These are phyloP conservation scores for Meliscaeva auricollis DNA, from an alignment of 2,888 invertebrate genomes.

Conservation along the genomic window DNA sequence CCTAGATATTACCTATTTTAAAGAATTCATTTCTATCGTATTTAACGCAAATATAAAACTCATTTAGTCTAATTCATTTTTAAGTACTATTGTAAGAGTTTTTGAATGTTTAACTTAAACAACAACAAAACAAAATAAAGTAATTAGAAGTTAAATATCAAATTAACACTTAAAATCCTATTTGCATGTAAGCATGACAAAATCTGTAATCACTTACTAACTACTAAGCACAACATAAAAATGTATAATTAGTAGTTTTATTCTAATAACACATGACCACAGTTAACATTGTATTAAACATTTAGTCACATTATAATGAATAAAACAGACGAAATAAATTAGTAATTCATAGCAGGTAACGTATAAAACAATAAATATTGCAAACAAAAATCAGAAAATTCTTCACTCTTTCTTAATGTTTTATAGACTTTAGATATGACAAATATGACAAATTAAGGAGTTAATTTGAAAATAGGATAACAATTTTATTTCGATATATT, in stretches of 20 bases:
- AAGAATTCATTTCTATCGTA: too few species aligned
- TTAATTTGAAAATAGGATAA: too few species aligned
- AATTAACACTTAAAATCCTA: neutral
- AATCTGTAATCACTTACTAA: neutral
- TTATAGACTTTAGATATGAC: too few species aligned
- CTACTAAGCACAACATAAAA: constrained; percentile 14
- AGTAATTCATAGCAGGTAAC: too few species aligned
- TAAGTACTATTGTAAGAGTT: neutral
- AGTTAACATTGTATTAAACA: neutral
- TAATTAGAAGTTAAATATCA: neutral
- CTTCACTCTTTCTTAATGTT: too few species aligned
- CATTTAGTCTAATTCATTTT: neutral
- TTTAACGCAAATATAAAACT: too few species aligned
- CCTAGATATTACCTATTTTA: too few species aligned
- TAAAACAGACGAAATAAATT: neutral
- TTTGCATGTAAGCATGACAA: neutral
- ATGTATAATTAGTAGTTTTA: neutral
- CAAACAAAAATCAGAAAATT: too few species aligned
- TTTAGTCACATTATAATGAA: too few species aligned
- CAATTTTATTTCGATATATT: too few species aligned
- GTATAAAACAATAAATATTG: neutral
- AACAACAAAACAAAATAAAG: too few species aligned
- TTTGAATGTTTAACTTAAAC: neutral
- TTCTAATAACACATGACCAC: neutral
- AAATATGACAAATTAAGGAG: too few species aligned